A percentile compares a stretch with the other conserved stretches of the same genome.
Evolutionary conservation across 1,140 invertebrate genomes (phyloP).

Genomic region (Adoxophyes honmai): DNA sequence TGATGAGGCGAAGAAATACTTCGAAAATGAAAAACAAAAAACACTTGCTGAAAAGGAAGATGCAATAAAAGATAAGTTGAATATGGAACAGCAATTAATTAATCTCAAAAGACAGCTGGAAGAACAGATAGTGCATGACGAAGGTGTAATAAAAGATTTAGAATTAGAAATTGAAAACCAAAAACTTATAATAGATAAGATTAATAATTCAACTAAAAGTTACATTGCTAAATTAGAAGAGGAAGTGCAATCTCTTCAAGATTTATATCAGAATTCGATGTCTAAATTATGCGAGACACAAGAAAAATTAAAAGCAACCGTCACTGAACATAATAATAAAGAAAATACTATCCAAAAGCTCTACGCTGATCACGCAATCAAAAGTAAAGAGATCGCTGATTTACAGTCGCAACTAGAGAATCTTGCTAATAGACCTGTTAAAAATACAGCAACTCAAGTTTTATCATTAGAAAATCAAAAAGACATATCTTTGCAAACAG

Average conservation of each 20-base stretch:
- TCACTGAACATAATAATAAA: conserved; percentile 26
- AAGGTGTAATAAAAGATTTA: conserved; percentile 47
- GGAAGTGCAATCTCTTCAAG: conserved; percentile 43
- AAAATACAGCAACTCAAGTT: background rate
- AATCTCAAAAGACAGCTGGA: conserved; percentile 43
- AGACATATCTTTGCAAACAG: background rate
- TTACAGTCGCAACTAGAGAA: conserved; percentile 32
- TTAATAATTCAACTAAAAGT: conserved; percentile 41
- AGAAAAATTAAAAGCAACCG: conserved; percentile 29
- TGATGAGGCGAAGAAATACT: conserved; percentile 56
- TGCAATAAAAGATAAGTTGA: conserved; percentile 38
- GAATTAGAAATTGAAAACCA: conserved; percentile 56
- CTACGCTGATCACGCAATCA: conserved; percentile 29
- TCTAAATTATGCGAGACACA: conserved; percentile 38
- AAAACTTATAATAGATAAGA: conserved; percentile 53
- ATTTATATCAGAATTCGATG: conserved; percentile 41
- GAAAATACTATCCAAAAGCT: conserved; percentile 30
- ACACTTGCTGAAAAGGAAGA: conserved; percentile 58
- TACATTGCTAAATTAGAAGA: conserved; percentile 48
- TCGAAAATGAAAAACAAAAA: conserved; percentile 62
- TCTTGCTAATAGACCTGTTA: conserved; percentile 33
- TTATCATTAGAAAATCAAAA: conserved; percentile 12
- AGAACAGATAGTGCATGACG: conserved; percentile 41
- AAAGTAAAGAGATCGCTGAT: conserved; percentile 37
- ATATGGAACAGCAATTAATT: conserved; percentile 42